Evolutionary conservation across 2,113 vertebrate genomes (phyloP).

Genomic region (Ptyas mucosa): DNA sequence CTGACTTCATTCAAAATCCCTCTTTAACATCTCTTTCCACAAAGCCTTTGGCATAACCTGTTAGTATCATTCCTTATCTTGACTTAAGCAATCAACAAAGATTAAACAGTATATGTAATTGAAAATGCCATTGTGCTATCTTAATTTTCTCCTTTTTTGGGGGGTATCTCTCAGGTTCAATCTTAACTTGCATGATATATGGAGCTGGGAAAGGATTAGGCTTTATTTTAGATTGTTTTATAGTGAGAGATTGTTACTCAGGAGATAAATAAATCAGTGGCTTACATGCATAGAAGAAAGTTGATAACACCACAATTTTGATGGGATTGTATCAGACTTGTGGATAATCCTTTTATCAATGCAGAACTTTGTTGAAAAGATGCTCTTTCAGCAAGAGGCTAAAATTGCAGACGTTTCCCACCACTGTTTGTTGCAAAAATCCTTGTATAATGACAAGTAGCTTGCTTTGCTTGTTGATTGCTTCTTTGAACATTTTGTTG

Average conservation of each 20-base stretch:
- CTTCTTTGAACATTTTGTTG: background rate
- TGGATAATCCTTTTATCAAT: background rate
- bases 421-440: background rate
- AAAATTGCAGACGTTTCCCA: background rate
- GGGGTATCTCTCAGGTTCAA: background rate
- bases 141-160: background rate
- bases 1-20: background rate
- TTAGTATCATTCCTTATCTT: background rate
- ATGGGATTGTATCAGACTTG: background rate
- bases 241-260: background rate
- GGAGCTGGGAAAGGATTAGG: background rate
- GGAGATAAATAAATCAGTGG: background rate
- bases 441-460: background rate
- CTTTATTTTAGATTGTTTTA: background rate
- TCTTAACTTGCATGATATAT: background rate
- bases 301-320: background rate
- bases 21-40: background rate
- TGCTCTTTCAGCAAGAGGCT: background rate
- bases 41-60: background rate
- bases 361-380: background rate
- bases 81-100: background rate
- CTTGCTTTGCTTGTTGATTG: background rate
- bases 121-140: background rate
- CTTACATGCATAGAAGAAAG: background rate
- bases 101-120: background rate